phyloP scores from a whole-genome alignment of 1,140 invertebrate species.

The Oryctes rhinoceros region DNA sequence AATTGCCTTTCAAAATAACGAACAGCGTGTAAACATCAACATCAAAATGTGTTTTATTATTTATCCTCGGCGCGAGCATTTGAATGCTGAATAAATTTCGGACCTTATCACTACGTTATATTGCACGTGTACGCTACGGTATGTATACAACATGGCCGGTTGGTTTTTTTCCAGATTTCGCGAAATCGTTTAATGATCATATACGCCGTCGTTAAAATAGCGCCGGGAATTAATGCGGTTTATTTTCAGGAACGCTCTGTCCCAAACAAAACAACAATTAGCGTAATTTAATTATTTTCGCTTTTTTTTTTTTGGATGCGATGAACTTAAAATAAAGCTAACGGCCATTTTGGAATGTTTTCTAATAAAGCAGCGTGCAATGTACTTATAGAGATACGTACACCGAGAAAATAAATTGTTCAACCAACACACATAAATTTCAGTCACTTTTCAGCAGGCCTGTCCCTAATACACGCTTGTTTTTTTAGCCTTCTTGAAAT shows the following conservation, averaged over 20 bases:
- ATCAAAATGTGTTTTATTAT: constrained; percentile 30
- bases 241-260: background rate
- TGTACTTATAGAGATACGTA: too few relatives aligned
- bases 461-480: too few relatives aligned
- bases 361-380: too few relatives aligned
- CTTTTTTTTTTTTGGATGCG: too few relatives aligned
- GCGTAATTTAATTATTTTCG: too few relatives aligned
- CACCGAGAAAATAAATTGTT: too few relatives aligned
- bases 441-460: too few relatives aligned
- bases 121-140: background rate
- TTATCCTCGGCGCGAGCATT: constrained; percentile 11
- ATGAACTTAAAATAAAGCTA: too few relatives aligned
- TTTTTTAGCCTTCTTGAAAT: too few relatives aligned
- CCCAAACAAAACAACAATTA: too few relatives aligned
- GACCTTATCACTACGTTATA: constrained; percentile 7
- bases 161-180: background rate
- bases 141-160: background rate
- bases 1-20: constrained; percentile 40
- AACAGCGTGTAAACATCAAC: constrained; percentile 35
- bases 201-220: background rate
- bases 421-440: too few relatives aligned
- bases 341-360: too few relatives aligned
- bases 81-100: constrained; percentile 16
- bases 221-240: background rate
- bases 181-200: background rate